These are phyloP conservation scores for Steatornis caripensis DNA, from an alignment of 2,113 vertebrate species.

Conservation along the genomic window DNA sequence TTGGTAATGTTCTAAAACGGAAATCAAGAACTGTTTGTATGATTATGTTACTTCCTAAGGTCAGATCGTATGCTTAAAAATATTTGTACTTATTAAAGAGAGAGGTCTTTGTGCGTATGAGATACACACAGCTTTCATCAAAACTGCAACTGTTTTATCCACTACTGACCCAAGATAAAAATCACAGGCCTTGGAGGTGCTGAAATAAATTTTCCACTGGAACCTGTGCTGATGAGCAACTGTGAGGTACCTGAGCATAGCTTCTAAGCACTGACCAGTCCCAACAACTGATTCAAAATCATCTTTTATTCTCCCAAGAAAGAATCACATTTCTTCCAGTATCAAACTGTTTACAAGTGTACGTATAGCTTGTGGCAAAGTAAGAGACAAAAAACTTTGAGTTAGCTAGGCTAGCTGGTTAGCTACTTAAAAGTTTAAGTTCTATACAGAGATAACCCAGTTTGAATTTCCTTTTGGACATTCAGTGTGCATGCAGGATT, in stretches of 20 bases:
- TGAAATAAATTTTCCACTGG: not conserved
- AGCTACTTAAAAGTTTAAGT: not conserved
- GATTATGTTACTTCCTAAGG: not conserved
- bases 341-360: not conserved
- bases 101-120: not conserved
- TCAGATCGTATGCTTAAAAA: not conserved
- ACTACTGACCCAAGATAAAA: not conserved
- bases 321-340: not conserved
- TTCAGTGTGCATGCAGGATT: not conserved
- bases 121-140: not conserved
- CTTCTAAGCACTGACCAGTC: not conserved
- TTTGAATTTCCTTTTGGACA: not conserved
- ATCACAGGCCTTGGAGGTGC: not conserved
- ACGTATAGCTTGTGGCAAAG: not conserved
- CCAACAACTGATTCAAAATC: not conserved
- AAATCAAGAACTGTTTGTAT: not conserved
- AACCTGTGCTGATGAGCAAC: not conserved
- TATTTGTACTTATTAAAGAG: not conserved
- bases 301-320: not conserved
- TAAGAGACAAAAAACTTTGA: not conserved
- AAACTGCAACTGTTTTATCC: not conserved
- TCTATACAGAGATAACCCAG: not conserved
- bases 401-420: not conserved
- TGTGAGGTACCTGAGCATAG: not conserved
- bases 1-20: not conserved